A percentile compares a stretch with the other conserved stretches of the same genome.
Conservation (phyloP, 2,797 vertebrate species). For the Sebastes itinus region DNA sequence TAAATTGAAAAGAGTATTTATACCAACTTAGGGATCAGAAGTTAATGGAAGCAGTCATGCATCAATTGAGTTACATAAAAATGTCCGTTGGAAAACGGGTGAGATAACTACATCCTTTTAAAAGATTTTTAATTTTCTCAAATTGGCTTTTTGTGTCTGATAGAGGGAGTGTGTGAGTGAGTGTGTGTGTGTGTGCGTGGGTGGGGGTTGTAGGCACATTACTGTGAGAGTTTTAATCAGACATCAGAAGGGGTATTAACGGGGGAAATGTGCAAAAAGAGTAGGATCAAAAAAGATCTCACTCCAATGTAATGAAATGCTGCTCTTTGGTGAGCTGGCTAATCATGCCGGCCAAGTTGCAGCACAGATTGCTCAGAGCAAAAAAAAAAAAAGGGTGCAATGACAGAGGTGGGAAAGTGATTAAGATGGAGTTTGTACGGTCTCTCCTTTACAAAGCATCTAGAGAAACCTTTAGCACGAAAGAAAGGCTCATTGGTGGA, state of each 20-base stretch:
- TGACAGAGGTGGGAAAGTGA: constrained; percentile 32
- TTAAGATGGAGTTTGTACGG: background rate
- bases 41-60: constrained; percentile 78
- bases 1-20: constrained; percentile 82
- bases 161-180: constrained; percentile 12
- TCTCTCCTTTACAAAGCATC: constrained; percentile 3
- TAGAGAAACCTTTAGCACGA: constrained; percentile 13
- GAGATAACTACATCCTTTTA: constrained; percentile 72
- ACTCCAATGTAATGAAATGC: constrained; percentile 64
- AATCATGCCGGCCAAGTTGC: constrained; percentile 45
- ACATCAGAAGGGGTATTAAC: constrained; percentile 71
- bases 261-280: constrained; percentile 58
- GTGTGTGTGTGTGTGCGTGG: background rate
- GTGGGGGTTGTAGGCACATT: constrained; percentile 34
- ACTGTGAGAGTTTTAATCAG: constrained; percentile 68
- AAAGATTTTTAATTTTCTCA: constrained; percentile 75
- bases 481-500: constrained; percentile 8
- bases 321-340: constrained; percentile 36
- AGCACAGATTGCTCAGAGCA: constrained; percentile 20
- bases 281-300: constrained; percentile 69
- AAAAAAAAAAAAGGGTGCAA: constrained; percentile 4
- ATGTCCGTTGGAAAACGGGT: constrained; percentile 55
- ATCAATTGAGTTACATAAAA: constrained; percentile 78
- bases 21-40: constrained; percentile 73
- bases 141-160: constrained; percentile 70